Conservation (phyloP, 2,113 vertebrate genomes). For the Sitta europaea region DNA sequence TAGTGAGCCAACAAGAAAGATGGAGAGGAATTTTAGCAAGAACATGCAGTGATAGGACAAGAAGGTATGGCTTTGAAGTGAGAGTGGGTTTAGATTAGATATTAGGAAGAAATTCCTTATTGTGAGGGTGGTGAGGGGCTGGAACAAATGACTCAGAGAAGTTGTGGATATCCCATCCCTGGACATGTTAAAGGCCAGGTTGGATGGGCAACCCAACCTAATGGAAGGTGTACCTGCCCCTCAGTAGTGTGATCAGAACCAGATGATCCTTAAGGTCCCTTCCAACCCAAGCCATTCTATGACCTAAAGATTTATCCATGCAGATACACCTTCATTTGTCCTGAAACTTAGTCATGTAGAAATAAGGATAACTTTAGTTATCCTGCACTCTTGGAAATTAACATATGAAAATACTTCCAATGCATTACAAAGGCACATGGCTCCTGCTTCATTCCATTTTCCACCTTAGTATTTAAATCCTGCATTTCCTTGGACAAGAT, state of each 20-base stretch:
- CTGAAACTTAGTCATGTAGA: background rate
- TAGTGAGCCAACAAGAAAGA: background rate
- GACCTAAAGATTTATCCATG: background rate
- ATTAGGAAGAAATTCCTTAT: background rate
- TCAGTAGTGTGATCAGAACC: rapidly evolving
- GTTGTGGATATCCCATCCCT: background rate
- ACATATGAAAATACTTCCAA: background rate
- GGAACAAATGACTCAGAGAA: background rate
- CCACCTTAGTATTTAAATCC: background rate
- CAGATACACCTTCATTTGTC: background rate
- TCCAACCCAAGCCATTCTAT: background rate
- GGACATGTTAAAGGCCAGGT: background rate
- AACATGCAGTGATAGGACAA: background rate
- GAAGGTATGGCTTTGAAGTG: background rate
- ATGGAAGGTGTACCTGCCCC: background rate
- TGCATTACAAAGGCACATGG: rapidly evolving
- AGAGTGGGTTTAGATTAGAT: background rate
- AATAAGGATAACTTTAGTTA: background rate
- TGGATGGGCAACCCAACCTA: background rate
- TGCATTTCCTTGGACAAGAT: background rate
- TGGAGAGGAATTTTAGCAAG: background rate
- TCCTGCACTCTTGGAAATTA: background rate
- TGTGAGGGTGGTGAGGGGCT: background rate
- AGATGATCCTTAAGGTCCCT: background rate
- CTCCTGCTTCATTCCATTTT: background rate